Percentiles rank a stretch among this genome's conserved stretches.
These are phyloP conservation scores for Papilio protenor DNA, from an alignment of 2,888 invertebrate genomes.

Conservation along the genomic window DNA sequence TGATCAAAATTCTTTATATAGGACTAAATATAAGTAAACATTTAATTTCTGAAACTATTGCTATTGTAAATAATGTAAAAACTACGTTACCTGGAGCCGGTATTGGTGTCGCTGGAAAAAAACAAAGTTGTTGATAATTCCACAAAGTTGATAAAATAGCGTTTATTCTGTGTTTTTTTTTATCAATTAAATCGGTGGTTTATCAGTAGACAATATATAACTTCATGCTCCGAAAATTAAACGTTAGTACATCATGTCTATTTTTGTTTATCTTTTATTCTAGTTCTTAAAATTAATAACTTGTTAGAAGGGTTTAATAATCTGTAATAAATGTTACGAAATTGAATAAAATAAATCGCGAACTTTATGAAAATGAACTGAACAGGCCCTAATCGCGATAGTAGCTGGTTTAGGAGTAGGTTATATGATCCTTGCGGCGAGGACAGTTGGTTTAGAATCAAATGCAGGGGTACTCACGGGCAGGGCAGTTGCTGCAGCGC, in stretches of 20 bases:
- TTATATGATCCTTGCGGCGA: too few relatives aligned
- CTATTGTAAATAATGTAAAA: neutral
- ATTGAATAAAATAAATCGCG: neutral
- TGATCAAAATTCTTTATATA: neutral
- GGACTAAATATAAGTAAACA: neutral
- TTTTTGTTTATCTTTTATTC: neutral
- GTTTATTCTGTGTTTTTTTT: neutral
- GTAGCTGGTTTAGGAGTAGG: too few relatives aligned
- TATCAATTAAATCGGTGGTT: neutral
- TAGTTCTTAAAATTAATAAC: neutral
- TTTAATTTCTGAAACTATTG: neutral
- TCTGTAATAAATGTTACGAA: constrained; percentile 6
- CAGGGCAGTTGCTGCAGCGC: constrained; percentile 57
- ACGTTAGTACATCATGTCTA: neutral
- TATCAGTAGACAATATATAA: neutral
- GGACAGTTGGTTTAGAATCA: too few relatives aligned
- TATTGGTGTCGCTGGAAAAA: constrained; percentile 20
- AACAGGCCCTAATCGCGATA: too few relatives aligned
- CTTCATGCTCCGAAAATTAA: constrained; percentile 3
- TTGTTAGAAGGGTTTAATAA: neutral
- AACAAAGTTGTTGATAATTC: neutral
- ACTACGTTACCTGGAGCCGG: constrained; percentile 14
- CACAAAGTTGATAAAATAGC: neutral
- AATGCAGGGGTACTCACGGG: constrained; percentile 44
- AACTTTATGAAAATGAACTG: too few relatives aligned